Evolutionary conservation across 2,888 invertebrate species (phyloP), one percentile per base, ranked within the genome.

Genomic region (Steinernema scapterisci): DNA sequence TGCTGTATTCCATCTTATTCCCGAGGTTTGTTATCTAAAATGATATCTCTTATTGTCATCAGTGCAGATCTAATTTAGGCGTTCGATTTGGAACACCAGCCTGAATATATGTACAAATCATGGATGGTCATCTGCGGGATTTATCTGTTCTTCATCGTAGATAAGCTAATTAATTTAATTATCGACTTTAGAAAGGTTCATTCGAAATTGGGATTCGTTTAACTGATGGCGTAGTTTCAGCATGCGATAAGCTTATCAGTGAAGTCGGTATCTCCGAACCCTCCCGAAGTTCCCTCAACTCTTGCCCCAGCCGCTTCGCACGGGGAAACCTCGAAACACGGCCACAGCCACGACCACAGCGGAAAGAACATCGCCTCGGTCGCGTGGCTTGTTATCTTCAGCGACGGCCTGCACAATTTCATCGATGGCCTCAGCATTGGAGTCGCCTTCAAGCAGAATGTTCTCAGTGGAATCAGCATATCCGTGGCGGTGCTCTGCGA

Each of bases 401-500:
- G 91, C 1, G 91, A 91, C 85, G 90, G 90, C 2, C 85, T 91
- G 44, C 91, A 91, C 84, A 91, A 91, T 83, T 91, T 91, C 81
- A 90, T 91, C 71, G 91, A 91, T 84, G 91, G 91, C 0, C 87
- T 91, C 71, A 91, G 91, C 43, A 91, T 91, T 6, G 91, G 91
- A 1, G 91, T 91, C 6, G 91, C 91, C 11, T 91, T 91, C 81
- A 89, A 90, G 52, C 89, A 90, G 75, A 89, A 88, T 75, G 88
- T 90, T 48, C 84, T 90, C 27, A 88, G 89, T 1, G 91, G 91
- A 16, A 87, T 91, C 70, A 90, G 90, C 77, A 89, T 91, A 23
- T 90, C 90, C 31, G 83, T 91, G 27, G 91, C 91, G 44, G 90
- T 91, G 0, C 85, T 91, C 52, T 91, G 90, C 81, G 91, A 91